phyloP scores from a whole-genome alignment of 2,888 invertebrate species.

The Drosophila merina region DNA sequence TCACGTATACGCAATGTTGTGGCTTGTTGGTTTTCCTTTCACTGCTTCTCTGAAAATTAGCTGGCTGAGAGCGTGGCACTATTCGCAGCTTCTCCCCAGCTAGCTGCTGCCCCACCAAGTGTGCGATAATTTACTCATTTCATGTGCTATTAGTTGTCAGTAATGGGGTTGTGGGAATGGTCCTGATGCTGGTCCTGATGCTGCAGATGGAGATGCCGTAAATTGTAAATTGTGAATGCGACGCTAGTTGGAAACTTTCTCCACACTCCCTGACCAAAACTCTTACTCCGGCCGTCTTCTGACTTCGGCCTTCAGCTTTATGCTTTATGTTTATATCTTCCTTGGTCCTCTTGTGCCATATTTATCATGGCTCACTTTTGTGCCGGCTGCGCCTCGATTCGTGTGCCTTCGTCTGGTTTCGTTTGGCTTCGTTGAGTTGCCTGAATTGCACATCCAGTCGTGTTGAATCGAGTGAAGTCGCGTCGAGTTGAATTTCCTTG shows the following conservation, averaged over 20 bases:
- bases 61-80: constrained; percentile 26
- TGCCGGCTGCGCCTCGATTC: constrained; percentile 44
- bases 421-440: constrained; percentile 29
- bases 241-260: constrained; percentile 33
- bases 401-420: constrained; percentile 20
- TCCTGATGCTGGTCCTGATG: not conserved
- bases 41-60: constrained; percentile 74
- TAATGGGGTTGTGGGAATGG: constrained; percentile 13
- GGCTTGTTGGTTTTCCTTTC: constrained; percentile 69
- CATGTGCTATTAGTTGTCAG: constrained; percentile 78
- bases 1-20: constrained; percentile 78
- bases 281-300: constrained; percentile 1
- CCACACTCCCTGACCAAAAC: constrained; percentile 23
- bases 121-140: constrained; percentile 78
- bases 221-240: constrained; percentile 44
- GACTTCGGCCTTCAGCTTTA: constrained; percentile 59
- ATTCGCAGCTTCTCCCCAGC: constrained; percentile 8
- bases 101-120: constrained; percentile 28
- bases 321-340: constrained; percentile 52
- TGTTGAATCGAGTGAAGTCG: constrained; percentile 4
- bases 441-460: constrained; percentile 1
- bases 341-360: constrained; percentile 38
- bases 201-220: constrained; percentile 8
- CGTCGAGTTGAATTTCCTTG: constrained; percentile 42
- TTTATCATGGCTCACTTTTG: constrained; percentile 69